phyloP scores from a whole-genome alignment of 1,140 invertebrate species.

The Paramacrobiotus metropolitanus region DNA sequence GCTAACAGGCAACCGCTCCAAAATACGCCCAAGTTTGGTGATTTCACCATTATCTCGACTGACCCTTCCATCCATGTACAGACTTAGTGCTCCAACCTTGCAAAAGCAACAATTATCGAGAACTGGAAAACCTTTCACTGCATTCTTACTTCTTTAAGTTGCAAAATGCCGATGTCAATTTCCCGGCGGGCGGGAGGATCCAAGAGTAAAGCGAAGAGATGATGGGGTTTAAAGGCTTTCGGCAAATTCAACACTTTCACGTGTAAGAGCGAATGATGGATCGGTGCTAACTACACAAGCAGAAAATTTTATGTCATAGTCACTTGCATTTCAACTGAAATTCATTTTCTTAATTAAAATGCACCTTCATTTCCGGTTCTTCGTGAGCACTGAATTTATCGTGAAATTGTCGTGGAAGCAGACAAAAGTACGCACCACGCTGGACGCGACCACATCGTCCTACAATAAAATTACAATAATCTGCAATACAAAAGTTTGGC shows the following conservation, averaged over 20 bases:
- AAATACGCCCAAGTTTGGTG: constrained; percentile 57
- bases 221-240: background rate
- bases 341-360: no score
- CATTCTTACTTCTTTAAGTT: background rate
- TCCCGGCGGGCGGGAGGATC: background rate
- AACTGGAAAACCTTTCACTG: background rate
- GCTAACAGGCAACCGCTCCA: constrained; percentile 57
- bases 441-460: background rate
- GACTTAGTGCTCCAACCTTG: constrained; percentile 32
- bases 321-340: background rate
- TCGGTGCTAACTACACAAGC: background rate
- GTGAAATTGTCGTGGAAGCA: background rate
- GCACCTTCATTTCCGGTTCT: background rate
- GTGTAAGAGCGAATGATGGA: background rate
- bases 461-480: no score
- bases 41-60: constrained; percentile 54
- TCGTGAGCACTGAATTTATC: background rate
- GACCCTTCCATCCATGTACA: constrained; percentile 28
- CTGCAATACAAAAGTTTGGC: background rate
- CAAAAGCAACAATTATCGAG: constrained; percentile 6
- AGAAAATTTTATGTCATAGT: background rate
- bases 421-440: background rate
- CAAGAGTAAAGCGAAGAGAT: background rate
- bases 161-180: background rate
- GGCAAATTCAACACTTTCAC: constrained; percentile 1